These are phyloP conservation scores for Dascillus cervinus DNA, from an alignment of 2,888 invertebrate species.

Conservation along the genomic window DNA sequence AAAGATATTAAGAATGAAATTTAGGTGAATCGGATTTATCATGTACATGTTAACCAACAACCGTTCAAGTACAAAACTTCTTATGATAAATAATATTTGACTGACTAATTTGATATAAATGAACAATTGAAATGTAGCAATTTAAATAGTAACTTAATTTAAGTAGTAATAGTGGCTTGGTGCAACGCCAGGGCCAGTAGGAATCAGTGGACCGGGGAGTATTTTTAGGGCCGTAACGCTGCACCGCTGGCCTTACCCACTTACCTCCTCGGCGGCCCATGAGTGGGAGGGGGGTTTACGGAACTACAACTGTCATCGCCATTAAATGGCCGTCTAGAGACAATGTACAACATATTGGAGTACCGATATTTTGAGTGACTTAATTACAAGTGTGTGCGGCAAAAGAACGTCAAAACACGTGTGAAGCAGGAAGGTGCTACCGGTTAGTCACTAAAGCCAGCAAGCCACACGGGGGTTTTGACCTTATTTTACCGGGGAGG, in stretches of 20 bases:
- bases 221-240: constrained; percentile 61
- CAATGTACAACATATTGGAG: constrained; percentile 42
- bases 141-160: constrained; percentile 7
- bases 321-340: constrained; percentile 63
- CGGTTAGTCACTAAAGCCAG: constrained; percentile 45
- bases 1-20: no score
- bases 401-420: constrained; percentile 47
- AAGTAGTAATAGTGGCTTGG: constrained; percentile 19
- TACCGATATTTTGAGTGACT: constrained; percentile 29
- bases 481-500: constrained; percentile 45
- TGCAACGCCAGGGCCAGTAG: constrained; percentile 38
- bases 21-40: no score
- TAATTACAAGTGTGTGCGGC: constrained; percentile 38
- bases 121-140: constrained; percentile 30
- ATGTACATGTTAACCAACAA: no score
- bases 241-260: constrained; percentile 43
- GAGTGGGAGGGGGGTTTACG: constrained; percentile 46
- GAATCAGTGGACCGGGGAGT: constrained; percentile 39
- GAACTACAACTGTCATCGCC: constrained; percentile 35
- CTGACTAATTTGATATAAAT: no score
- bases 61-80: no score
- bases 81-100: no score
- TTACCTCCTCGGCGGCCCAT: constrained; percentile 44
- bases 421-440: constrained; percentile 43
- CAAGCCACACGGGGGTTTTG: constrained; percentile 45